A percentile compares a stretch with the other conserved stretches of the same genome.
Evolutionary conservation across 2,113 vertebrate species (phyloP).

Genomic region (Tragelaphus buxtoni): DNA sequence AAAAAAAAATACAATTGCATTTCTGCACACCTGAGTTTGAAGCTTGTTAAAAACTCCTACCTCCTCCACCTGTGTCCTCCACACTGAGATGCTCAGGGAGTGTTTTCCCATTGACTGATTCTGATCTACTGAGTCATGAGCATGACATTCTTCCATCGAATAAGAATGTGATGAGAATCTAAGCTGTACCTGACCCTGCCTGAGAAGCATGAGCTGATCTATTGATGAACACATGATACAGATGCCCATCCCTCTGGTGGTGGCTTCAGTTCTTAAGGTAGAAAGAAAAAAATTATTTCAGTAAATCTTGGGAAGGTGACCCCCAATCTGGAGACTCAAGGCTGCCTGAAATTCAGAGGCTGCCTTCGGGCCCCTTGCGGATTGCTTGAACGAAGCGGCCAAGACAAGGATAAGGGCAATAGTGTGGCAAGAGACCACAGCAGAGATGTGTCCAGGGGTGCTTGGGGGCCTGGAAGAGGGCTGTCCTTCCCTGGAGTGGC

Average conservation of each 20-base stretch:
- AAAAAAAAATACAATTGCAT: neutral
- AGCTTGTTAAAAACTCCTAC: neutral
- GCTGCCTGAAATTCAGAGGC: too few relatives aligned
- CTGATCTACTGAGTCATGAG: neutral
- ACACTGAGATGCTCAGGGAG: neutral
- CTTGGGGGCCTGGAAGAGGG: neutral
- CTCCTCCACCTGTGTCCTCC: neutral
- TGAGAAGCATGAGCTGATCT: neutral
- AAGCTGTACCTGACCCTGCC: neutral
- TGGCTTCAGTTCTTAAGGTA: neutral
- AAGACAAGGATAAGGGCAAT: neutral
- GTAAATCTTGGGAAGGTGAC: neutral
- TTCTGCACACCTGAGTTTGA: neutral
- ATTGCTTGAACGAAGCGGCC: neutral
- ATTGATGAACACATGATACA: neutral
- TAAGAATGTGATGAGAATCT: neutral
- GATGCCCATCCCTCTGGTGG: neutral
- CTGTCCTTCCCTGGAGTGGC: too few relatives aligned
- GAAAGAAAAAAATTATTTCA: neutral
- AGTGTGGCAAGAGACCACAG: rapidly evolving
- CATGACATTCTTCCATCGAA: neutral
- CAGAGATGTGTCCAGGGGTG: neutral
- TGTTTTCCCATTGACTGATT: neutral
- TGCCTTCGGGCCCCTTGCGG: neutral
- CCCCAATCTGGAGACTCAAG: neutral